phyloP scores from a whole-genome alignment of 2,113 vertebrate genomes.

The Takifugu flavidus region DNA sequence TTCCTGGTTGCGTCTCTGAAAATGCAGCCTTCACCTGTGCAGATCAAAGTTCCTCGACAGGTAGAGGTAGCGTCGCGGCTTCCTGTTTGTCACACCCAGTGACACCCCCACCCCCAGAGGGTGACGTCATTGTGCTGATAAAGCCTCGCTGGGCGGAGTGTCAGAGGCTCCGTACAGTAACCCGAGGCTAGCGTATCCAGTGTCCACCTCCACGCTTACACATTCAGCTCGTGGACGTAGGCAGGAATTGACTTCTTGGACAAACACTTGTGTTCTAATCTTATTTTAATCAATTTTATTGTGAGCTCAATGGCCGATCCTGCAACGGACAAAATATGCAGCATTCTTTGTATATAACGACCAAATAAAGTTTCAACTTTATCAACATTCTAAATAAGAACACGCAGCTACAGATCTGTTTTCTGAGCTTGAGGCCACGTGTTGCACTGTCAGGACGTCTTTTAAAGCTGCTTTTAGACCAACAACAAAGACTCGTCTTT shows the following conservation, averaged over 20 bases:
- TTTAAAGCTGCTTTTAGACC: not conserved
- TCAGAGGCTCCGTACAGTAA: not conserved
- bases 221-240: not conserved
- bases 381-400: too few relatives aligned
- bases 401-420: too few relatives aligned
- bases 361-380: too few relatives aligned
- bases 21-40: not conserved
- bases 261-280: not conserved
- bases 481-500: not conserved
- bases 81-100: conserved; percentile 3
- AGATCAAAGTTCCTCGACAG: conserved; percentile 4
- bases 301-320: too few relatives aligned
- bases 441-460: too few relatives aligned
- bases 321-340: too few relatives aligned
- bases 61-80: not conserved
- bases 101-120: not conserved
- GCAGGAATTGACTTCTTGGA: not conserved
- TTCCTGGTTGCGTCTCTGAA: too few relatives aligned
- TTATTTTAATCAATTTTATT: not conserved
- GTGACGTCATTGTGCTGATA: conserved; percentile 4
- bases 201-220: not conserved
- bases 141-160: not conserved
- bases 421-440: too few relatives aligned
- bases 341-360: too few relatives aligned
- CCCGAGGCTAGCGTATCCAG: not conserved